Evolutionary conservation across 2,797 vertebrate genomes (phyloP), one percentile per base, ranked within the genome.

Genomic region (Schizothorax lantsangensis): DNA sequence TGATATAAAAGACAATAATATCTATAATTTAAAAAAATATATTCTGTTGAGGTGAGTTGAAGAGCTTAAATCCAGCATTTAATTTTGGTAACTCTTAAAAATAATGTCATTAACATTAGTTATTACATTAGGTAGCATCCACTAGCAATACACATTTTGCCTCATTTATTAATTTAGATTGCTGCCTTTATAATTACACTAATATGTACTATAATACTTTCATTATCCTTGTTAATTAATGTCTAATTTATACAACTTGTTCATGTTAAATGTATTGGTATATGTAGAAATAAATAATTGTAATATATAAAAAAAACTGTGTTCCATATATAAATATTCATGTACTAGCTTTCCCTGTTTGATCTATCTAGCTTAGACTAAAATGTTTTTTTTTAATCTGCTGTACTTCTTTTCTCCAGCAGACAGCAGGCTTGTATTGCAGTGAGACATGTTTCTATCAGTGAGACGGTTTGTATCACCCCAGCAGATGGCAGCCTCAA

Each of bases 391-490:
- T 30, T 26, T 26, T 0, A 12, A 6, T 52, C 23, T 68, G 49
- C 40, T 33, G 38, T 62, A 26, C 21, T 38, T 7, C 0, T 81
- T 85, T 83, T 26, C 5, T 80, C 92, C 95, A 91, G 91, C 92
- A 95, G 95, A 92, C 92, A 91, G 93, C 95, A 95, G 91, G 30
- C 89, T 95, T 92, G 77, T 43, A 87, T 78, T 87, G 75, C 79
- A 49, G 5, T 84, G 57, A 62, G 3, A 78, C 86, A 47, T 38
- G 26, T 49, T 5, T 83, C 11, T 17, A 9, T 19, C 15, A 30
- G n/a, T 19, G 17, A 21, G 21, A 17, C 9, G 33, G 38, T n/a
- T 62, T 83, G 40, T 69, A 12, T 77, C 15, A n/a, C 7, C 5
- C 86, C 84, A 89, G 49, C 78, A 89, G 89, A 86, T 88, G 89